Percentiles rank a stretch among this genome's conserved stretches.
Conservation (phyloP, 2,113 vertebrate species). For the Barbus barbus region DNA sequence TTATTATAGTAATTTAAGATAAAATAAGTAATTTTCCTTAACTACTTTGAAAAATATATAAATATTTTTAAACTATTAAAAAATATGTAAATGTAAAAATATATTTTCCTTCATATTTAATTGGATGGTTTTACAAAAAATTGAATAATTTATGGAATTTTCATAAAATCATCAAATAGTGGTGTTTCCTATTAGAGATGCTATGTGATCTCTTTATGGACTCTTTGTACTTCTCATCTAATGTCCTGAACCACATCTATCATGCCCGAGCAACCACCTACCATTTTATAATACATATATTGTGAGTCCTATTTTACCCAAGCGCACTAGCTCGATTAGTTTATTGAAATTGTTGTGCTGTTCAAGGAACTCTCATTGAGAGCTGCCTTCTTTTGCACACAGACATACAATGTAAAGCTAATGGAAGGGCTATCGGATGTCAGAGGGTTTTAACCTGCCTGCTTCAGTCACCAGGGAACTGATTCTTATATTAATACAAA, state of each 20-base stretch:
- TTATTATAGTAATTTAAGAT: too few species aligned
- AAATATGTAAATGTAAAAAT: too few species aligned
- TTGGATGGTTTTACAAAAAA: not conserved
- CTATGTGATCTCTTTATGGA: not conserved
- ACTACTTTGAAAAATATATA: too few species aligned
- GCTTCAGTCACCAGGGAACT: slow-evolving; percentile 3
- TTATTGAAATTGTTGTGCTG: not conserved
- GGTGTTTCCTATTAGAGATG: not conserved
- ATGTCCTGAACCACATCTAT: not conserved
- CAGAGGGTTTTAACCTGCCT: not conserved
- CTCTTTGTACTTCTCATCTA: not conserved
- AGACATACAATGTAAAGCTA: not conserved
- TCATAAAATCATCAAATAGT: not conserved
- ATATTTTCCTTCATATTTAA: too few species aligned
- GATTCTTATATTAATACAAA: slow-evolving; percentile 24
- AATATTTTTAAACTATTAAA: too few species aligned
- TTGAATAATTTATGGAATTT: not conserved
- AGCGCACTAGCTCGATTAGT: not conserved
- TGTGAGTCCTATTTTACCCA: not conserved
- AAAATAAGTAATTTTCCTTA: too few species aligned
- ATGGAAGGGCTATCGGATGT: not conserved
- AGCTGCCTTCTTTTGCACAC: not conserved
- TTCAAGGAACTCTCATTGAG: not conserved
- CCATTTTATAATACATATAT: not conserved
- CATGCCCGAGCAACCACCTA: not conserved